These are phyloP conservation scores for Cataglyphis altisquamis DNA, from an alignment of 2,888 invertebrate genomes.

Conservation along the genomic window DNA sequence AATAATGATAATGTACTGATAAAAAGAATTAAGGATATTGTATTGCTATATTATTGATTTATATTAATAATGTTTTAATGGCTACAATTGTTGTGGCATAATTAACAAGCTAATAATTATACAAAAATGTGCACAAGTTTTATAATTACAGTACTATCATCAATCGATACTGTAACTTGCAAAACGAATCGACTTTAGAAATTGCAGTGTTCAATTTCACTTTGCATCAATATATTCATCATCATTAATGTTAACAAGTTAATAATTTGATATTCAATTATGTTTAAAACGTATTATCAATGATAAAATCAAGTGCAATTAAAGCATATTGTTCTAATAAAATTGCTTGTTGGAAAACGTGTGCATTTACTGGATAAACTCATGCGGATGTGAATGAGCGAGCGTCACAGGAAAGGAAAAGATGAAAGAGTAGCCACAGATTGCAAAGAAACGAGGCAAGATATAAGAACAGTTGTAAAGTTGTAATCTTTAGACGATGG, in stretches of 20 bases:
- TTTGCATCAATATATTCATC: not conserved
- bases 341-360: not conserved
- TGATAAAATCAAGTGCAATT: not conserved
- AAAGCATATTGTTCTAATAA: not conserved
- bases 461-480: constrained; percentile 63
- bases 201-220: not conserved
- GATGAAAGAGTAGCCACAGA: not conserved
- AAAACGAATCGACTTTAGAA: not conserved
- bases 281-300: not conserved
- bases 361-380: not conserved
- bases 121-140: not conserved
- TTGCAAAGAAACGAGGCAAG: constrained; percentile 26
- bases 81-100: not conserved
- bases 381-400: not conserved
- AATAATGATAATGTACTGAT: not conserved
- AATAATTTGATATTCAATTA: not conserved
- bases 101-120: not conserved
- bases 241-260: not conserved
- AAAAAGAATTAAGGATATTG: not conserved
- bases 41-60: not conserved
- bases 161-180: not conserved
- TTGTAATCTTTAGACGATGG: constrained; percentile 45
- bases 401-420: not conserved
- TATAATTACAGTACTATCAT: not conserved
- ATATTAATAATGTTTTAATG: not conserved